Evolutionary conservation across 2,797 vertebrate species (phyloP).

Genomic region (Sebastes hubbsi): DNA sequence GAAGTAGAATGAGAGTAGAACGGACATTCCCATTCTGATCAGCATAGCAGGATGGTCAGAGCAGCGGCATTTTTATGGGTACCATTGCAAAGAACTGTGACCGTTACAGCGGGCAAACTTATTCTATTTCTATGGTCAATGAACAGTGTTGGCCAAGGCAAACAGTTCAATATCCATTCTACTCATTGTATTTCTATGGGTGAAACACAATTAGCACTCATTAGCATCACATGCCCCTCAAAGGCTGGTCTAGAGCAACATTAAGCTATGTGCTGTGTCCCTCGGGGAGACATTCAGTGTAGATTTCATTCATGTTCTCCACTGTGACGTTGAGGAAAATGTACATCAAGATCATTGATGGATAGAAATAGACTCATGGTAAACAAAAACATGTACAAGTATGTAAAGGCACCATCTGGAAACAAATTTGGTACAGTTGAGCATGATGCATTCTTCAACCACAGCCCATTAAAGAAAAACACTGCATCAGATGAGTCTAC

Average conservation of each 20-base stretch:
- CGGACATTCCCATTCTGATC: neutral
- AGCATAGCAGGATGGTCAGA: neutral
- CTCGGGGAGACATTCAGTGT: too few species aligned
- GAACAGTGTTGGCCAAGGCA: neutral
- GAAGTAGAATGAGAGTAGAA: neutral
- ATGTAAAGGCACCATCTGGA: slow-evolving; percentile 27
- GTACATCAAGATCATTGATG: slow-evolving; percentile 11
- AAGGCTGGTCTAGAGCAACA: neutral
- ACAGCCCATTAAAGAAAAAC: neutral
- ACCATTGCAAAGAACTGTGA: neutral
- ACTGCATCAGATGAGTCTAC: neutral
- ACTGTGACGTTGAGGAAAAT: neutral
- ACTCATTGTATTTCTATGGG: neutral
- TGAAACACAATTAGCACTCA: neutral
- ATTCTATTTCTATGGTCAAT: neutral
- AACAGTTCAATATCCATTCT: neutral
- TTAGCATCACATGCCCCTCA: neutral
- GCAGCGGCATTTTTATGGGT: neutral
- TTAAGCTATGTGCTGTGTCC: neutral
- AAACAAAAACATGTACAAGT: slow-evolving; percentile 10
- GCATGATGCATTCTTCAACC: neutral
- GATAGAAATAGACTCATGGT: slow-evolving; percentile 15
- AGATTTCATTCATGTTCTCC: neutral
- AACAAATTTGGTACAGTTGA: neutral
- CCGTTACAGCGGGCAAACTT: neutral